These are phyloP conservation scores for Manis javanica DNA, from an alignment of 2,797 vertebrate species.

Conservation along the genomic window DNA sequence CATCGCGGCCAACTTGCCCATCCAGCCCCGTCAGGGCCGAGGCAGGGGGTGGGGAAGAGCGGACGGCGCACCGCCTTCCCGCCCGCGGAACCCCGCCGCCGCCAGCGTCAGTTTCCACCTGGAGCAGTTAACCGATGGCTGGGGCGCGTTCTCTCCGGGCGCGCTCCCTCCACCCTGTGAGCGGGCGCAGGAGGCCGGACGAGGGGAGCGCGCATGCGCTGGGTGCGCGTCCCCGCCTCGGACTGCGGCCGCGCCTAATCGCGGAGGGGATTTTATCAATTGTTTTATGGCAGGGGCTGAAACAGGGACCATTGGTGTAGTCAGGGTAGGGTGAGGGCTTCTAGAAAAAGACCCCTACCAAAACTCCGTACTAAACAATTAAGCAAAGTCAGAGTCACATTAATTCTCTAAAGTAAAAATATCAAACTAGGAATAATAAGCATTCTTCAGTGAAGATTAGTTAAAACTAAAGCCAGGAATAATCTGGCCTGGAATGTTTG, in stretches of 20 bases:
- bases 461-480: too few relatives aligned
- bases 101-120: conserved; percentile 57
- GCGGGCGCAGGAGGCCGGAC: neutral
- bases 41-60: conserved; percentile 67
- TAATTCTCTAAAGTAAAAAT: too few relatives aligned
- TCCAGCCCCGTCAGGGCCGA: conserved; percentile 76
- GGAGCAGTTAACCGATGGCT: neutral
- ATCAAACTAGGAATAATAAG: too few relatives aligned
- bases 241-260: fast-evolving
- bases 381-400: too few relatives aligned
- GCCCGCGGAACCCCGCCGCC: conserved; percentile 43
- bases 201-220: neutral
- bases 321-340: too few relatives aligned
- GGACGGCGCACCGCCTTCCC: conserved; percentile 64
- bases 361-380: too few relatives aligned
- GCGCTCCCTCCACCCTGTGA: conserved; percentile 28
- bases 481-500: too few relatives aligned
- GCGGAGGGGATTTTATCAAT: neutral
- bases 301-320: too few relatives aligned
- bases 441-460: too few relatives aligned
- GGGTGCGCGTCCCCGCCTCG: neutral
- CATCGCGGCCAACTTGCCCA: conserved; percentile 70
- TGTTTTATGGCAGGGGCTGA: too few relatives aligned
- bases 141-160: neutral
- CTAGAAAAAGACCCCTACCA: too few relatives aligned